phyloP scores from a whole-genome alignment of 2,113 vertebrate species.

The Vimba vimba region DNA sequence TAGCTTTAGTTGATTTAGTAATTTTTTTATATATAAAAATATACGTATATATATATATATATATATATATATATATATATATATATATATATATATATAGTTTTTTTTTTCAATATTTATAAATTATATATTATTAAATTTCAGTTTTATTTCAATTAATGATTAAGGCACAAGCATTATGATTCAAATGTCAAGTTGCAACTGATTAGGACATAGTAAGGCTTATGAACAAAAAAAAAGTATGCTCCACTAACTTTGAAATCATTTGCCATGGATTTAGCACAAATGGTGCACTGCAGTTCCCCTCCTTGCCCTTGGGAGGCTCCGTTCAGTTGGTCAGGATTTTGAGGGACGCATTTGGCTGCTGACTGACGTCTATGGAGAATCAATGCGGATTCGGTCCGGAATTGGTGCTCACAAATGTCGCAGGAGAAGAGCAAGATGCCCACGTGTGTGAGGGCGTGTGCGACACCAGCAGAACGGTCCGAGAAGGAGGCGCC shows the following conservation, averaged over 20 bases:
- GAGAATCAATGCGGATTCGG: conserved; percentile 86
- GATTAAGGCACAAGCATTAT: too few relatives aligned
- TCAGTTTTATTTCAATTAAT: too few relatives aligned
- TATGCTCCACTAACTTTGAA: conserved; percentile 77
- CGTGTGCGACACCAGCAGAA: conserved; percentile 80
- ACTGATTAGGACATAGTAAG: not conserved
- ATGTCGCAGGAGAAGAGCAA: conserved; percentile 94
- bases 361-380: conserved; percentile 84
- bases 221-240: not conserved
- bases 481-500: conserved; percentile 87
- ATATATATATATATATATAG: too few relatives aligned
- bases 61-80: too few relatives aligned
- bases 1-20: too few relatives aligned
- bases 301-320: conserved; percentile 68
- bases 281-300: conserved; percentile 83
- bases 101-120: too few relatives aligned
- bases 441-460: conserved; percentile 89
- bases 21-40: too few relatives aligned
- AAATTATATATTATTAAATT: too few relatives aligned
- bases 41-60: too few relatives aligned
- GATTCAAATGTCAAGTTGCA: too few relatives aligned
- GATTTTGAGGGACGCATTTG: conserved; percentile 80
- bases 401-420: conserved; percentile 92
- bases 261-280: conserved; percentile 84
- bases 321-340: conserved; percentile 67